Percentiles rank a stretch among this genome's conserved stretches.
phyloP scores from a whole-genome alignment of 2,113 vertebrate species.

The Actinemys pallida region DNA sequence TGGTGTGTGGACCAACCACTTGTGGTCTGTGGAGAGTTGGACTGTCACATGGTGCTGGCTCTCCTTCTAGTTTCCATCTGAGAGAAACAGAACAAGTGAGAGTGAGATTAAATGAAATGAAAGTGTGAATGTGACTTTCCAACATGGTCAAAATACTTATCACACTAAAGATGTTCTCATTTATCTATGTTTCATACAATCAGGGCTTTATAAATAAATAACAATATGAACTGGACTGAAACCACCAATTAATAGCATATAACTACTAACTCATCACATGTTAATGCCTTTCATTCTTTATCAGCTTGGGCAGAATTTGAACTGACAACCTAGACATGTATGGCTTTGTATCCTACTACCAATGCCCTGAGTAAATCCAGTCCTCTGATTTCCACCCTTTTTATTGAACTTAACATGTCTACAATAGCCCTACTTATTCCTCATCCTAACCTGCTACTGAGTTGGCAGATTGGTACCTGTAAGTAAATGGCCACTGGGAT shows the following conservation, averaged over 20 bases:
- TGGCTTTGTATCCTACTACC: background rate
- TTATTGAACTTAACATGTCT: background rate
- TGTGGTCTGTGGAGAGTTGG: background rate
- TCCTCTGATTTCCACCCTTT: background rate
- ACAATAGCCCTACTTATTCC: background rate
- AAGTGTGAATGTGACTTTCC: background rate
- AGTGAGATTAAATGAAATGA: background rate
- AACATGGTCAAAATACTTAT: background rate
- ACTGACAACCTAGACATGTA: background rate
- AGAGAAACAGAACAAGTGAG: background rate
- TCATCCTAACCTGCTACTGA: background rate
- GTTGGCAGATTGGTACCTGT: background rate
- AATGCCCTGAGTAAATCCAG: background rate
- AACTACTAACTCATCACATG: background rate
- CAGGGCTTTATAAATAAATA: background rate
- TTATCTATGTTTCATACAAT: background rate
- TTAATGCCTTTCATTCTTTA: background rate
- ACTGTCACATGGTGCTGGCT: background rate
- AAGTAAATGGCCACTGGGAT: background rate
- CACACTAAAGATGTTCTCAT: background rate
- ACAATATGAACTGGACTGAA: background rate
- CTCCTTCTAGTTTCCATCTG: background rate
- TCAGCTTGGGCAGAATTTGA: background rate
- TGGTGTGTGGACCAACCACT: background rate
- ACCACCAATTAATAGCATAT: background rate